These are phyloP conservation scores for Sussaba pulchella DNA, from an alignment of 2,888 invertebrate genomes.

Conservation along the genomic window DNA sequence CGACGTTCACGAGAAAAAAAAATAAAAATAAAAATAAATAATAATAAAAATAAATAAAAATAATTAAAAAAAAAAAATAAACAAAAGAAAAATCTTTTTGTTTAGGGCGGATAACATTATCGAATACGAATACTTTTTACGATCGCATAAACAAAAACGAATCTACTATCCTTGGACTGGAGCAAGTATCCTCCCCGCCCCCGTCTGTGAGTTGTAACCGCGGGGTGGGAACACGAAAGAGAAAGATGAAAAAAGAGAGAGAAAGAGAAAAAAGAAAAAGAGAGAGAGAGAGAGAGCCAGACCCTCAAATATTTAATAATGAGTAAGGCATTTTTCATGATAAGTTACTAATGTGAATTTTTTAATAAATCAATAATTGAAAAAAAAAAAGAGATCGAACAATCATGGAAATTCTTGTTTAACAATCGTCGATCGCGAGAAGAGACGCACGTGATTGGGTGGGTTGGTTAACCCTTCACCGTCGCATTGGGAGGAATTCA, in stretches of 20 bases:
- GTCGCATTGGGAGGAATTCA: too few species aligned
- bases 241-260: constrained; percentile 36
- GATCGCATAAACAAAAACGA: constrained; percentile 72
- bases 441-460: constrained; percentile 44
- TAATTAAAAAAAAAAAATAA: constrained; percentile 34
- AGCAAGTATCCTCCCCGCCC: constrained; percentile 69
- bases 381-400: constrained; percentile 67
- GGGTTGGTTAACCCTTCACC: too few species aligned
- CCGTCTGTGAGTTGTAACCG: constrained; percentile 72
- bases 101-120: constrained; percentile 68
- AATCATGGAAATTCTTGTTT: constrained; percentile 58
- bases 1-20: constrained; percentile 60
- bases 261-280: constrained; percentile 15
- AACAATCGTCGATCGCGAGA: constrained; percentile 52
- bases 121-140: constrained; percentile 72
- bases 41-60: constrained; percentile 26
- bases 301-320: constrained; percentile 81
- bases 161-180: constrained; percentile 74
- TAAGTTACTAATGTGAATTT: constrained; percentile 83
- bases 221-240: constrained; percentile 52
- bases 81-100: constrained; percentile 54
- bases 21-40: constrained; percentile 41
- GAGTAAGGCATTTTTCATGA: constrained; percentile 83
- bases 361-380: constrained; percentile 81
- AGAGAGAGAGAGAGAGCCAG: constrained; percentile 70